A percentile compares a stretch with the other conserved stretches of the same genome.
These are phyloP conservation scores for Pseudolaguvia tuberculata DNA, from an alignment of 2,113 vertebrate species.

Conservation along the genomic window DNA sequence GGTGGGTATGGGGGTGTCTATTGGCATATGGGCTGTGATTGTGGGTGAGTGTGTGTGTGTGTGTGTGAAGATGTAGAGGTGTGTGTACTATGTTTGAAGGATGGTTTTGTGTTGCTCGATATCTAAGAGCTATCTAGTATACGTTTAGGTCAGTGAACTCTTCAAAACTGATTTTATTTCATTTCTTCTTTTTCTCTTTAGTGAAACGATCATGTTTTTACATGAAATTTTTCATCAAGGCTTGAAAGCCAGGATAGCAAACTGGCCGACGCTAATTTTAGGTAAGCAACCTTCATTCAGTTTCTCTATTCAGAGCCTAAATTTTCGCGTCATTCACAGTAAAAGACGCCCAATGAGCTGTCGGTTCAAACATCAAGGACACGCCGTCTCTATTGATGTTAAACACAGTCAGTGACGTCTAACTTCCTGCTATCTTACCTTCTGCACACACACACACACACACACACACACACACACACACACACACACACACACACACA, in stretches of 20 bases:
- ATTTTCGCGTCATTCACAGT: conserved; percentile 15
- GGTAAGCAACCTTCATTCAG: conserved; percentile 72
- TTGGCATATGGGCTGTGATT: too few relatives aligned
- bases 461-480: too few relatives aligned
- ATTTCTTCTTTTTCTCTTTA: conserved; percentile 53
- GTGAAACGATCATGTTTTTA: conserved; percentile 99
- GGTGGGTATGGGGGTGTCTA: conserved; percentile 45
- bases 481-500: too few relatives aligned
- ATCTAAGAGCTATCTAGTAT: too few relatives aligned
- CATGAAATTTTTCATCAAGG: conserved; percentile 99
- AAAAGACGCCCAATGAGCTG: conserved; percentile 26
- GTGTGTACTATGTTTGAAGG: not conserved
- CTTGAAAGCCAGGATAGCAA: conserved; percentile 93
- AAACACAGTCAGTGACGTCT: conserved; percentile 52
- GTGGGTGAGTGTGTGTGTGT: not conserved
- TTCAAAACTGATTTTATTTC: too few relatives aligned
- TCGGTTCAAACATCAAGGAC: conserved; percentile 52
- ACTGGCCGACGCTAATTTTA: conserved; percentile 96
- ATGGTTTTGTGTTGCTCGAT: not conserved
- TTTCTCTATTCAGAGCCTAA: conserved; percentile 26
- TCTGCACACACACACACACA: conserved; percentile 30
- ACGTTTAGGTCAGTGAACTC: too few relatives aligned
- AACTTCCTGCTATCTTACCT: conserved; percentile 38
- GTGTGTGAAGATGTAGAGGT: not conserved
- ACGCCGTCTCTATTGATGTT: conserved; percentile 44